phyloP scores from a whole-genome alignment of 2,113 vertebrate species.

The Psephotus haematonotus region DNA sequence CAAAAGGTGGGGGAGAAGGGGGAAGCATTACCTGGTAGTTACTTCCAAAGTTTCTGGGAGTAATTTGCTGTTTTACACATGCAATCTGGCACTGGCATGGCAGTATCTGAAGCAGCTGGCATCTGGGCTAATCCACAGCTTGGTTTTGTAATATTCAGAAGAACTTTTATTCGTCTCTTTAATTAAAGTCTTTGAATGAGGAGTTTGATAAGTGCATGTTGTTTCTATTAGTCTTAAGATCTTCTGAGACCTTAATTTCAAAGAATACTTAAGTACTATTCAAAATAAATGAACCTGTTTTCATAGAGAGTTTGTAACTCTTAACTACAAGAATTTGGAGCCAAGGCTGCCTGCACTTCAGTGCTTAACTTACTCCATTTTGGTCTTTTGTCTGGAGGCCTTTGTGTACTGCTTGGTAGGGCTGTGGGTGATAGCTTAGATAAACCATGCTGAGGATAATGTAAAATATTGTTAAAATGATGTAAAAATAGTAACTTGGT shows the following conservation, averaged over 20 bases:
- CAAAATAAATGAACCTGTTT: constrained; percentile 1
- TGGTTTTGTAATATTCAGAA: not conserved
- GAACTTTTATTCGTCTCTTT: not conserved
- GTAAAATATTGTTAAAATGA: constrained; percentile 9
- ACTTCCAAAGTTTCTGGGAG: not conserved
- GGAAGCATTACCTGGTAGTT: not conserved
- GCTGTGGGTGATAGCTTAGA: not conserved
- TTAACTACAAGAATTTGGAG: not conserved
- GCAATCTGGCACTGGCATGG: not conserved
- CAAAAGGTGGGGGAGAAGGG: not conserved
- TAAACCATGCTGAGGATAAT: not conserved
- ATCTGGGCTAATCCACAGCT: not conserved
- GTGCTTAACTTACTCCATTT: not conserved
- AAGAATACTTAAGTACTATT: not conserved
- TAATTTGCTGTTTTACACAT: not conserved
- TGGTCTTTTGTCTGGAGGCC: not conserved
- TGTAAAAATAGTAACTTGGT: constrained; percentile 25
- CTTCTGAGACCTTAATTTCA: not conserved
- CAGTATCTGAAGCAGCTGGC: not conserved
- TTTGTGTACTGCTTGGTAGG: not conserved
- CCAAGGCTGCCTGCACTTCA: not conserved
- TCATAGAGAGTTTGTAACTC: not conserved
- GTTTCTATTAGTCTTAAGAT: not conserved
- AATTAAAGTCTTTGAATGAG: not conserved
- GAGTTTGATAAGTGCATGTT: not conserved